These are phyloP conservation scores for Mobula hypostoma DNA, from an alignment of 2,113 vertebrate genomes.

Conservation along the genomic window DNA sequence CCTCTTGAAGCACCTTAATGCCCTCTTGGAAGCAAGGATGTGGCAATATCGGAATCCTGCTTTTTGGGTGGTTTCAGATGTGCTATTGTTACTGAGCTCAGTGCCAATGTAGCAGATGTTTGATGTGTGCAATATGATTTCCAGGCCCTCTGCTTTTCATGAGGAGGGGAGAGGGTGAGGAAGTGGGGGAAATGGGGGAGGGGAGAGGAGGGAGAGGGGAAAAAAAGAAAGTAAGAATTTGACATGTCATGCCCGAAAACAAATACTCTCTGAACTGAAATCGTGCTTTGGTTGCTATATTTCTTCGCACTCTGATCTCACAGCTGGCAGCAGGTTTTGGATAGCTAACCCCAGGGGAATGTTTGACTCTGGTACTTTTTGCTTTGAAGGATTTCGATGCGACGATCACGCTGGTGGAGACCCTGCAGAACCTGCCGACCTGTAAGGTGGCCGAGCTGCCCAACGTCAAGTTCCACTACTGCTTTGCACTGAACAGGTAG, in stretches of 20 bases:
- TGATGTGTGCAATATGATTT: too few species aligned
- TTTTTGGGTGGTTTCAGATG: too few species aligned
- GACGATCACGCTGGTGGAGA: conserved; percentile 78
- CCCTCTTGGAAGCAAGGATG: too few species aligned
- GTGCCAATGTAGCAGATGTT: too few species aligned
- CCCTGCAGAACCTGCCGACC: conserved; percentile 69
- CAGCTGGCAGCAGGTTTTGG: too few species aligned
- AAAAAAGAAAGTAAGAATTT: too few species aligned
- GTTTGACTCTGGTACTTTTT: not conserved
- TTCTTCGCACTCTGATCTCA: not conserved
- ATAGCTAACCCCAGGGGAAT: not conserved
- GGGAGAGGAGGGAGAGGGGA: not conserved
- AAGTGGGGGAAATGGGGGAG: not conserved
- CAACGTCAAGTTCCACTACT: conserved; percentile 81
- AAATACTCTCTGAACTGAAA: not conserved
- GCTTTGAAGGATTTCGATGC: conserved; percentile 67
- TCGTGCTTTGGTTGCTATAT: not conserved
- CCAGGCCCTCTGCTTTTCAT: too few species aligned
- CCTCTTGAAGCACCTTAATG: too few species aligned
- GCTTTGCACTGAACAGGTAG: conserved; percentile 83
- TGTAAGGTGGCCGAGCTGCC: conserved; percentile 66
- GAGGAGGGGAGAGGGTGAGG: too few species aligned
- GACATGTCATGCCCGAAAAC: not conserved
- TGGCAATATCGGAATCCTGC: too few species aligned
- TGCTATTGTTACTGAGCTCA: too few species aligned